phyloP scores from a whole-genome alignment of 1,140 invertebrate species.

The Neodiprion pinetum region DNA sequence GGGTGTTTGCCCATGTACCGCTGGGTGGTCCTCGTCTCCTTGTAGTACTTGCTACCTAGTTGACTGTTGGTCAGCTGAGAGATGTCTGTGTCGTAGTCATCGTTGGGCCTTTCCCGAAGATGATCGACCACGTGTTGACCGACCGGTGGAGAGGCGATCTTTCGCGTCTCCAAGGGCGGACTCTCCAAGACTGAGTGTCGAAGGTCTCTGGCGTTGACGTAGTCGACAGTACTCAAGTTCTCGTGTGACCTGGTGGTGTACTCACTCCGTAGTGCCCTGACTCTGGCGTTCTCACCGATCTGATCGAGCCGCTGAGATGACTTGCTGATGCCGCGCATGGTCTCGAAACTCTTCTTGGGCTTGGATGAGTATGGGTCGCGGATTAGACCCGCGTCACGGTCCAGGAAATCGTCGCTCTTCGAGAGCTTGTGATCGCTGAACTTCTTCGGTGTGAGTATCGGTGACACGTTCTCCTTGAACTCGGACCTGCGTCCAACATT shows the following conservation, averaged over 20 bases:
- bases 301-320: slow-evolving; percentile 55
- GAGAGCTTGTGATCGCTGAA: slow-evolving; percentile 50
- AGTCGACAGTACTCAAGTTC: slow-evolving; percentile 48
- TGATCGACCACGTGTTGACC: slow-evolving; percentile 48
- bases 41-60: slow-evolving; percentile 53
- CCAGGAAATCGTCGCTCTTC: slow-evolving; percentile 49
- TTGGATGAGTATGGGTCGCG: slow-evolving; percentile 43
- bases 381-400: slow-evolving; percentile 35
- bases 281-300: slow-evolving; percentile 42
- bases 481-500: slow-evolving; percentile 27
- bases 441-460: slow-evolving; percentile 37
- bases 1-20: slow-evolving; percentile 44
- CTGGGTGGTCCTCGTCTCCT: slow-evolving; percentile 51
- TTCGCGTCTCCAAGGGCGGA: slow-evolving; percentile 36
- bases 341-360: slow-evolving; percentile 51
- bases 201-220: slow-evolving; percentile 42
- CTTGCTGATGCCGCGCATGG: slow-evolving; percentile 52
- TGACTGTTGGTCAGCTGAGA: slow-evolving; percentile 56
- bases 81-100: slow-evolving; percentile 58
- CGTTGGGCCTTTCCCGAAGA: slow-evolving; percentile 48
- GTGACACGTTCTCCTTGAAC: slow-evolving; percentile 28
- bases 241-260: slow-evolving; percentile 55
- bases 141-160: slow-evolving; percentile 40
- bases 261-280: slow-evolving; percentile 43
- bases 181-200: slow-evolving; percentile 27